phyloP scores from a whole-genome alignment of 2,888 invertebrate genomes.

The Phyllotreta cruciferae region DNA sequence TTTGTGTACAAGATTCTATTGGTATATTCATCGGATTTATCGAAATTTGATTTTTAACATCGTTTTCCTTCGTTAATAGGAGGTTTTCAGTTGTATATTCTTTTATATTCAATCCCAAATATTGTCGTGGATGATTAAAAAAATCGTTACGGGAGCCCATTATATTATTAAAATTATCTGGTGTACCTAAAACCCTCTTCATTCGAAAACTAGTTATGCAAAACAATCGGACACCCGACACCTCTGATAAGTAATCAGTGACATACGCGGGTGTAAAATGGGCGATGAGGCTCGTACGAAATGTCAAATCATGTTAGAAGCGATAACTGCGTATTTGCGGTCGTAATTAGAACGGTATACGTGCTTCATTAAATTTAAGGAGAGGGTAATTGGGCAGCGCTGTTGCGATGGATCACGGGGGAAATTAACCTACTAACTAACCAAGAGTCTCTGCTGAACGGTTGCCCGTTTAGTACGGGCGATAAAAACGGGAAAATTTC shows the following conservation, averaged over 20 bases:
- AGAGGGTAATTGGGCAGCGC: conserved; percentile 49
- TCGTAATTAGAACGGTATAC: conserved; percentile 52
- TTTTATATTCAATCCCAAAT: no score
- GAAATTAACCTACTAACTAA: conserved; percentile 62
- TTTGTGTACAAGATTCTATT: no score
- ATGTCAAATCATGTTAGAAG: conserved; percentile 44
- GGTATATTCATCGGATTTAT: no score
- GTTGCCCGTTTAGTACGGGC: conserved; percentile 27
- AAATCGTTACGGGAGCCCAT: no score
- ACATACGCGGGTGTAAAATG: conserved; percentile 33
- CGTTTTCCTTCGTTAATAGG: no score
- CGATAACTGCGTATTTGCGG: conserved; percentile 35
- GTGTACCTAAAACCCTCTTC: conserved; percentile 4
- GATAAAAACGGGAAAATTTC: not conserved
- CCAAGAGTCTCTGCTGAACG: conserved; percentile 46
- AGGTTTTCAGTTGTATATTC: no score
- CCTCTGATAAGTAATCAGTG: conserved; percentile 33
- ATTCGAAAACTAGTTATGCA: conserved; percentile 34
- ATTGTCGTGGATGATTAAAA: no score
- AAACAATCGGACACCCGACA: conserved; percentile 43
- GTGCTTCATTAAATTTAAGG: conserved; percentile 47
- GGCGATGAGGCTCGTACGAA: conserved; percentile 35
- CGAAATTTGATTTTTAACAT: no score
- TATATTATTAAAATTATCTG: not conserved
- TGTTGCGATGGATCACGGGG: conserved; percentile 60